A percentile compares a stretch with the other conserved stretches of the same genome.
Conservation (phyloP, 2,888 invertebrate species). For the Dolichopus griseipennis region DNA sequence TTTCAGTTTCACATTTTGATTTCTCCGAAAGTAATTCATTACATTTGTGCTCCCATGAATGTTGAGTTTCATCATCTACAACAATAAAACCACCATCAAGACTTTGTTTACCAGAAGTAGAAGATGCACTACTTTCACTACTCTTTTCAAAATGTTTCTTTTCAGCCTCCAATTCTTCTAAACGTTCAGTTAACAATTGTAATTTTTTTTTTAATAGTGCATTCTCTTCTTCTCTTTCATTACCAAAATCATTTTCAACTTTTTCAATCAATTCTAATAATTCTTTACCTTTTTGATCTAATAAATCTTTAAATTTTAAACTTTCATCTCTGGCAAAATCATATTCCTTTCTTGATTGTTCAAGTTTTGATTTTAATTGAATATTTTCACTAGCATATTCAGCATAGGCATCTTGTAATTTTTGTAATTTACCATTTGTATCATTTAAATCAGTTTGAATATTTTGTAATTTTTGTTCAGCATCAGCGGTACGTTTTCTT, state of each 20-base stretch:
- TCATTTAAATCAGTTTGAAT: constrained; percentile 30
- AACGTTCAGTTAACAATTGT: constrained; percentile 26
- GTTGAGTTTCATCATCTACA: constrained; percentile 32
- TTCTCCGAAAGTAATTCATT: constrained; percentile 31
- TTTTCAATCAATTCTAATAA: constrained; percentile 33
- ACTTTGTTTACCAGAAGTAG: constrained; percentile 31
- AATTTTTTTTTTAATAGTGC: constrained; percentile 29
- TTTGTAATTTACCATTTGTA: constrained; percentile 27
- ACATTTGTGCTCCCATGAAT: constrained; percentile 28
- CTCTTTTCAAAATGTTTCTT: constrained; percentile 20
- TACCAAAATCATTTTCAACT: constrained; percentile 28
- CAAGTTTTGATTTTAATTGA: constrained; percentile 29
- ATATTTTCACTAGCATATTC: constrained; percentile 24
- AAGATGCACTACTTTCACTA: constrained; percentile 15
- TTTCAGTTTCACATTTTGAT: constrained; percentile 19
- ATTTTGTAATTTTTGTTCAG: constrained; percentile 29
- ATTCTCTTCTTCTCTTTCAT: constrained; percentile 31
- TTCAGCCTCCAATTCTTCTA: constrained; percentile 31
- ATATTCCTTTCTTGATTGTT: constrained; percentile 30
- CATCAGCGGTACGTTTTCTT: constrained; percentile 25
- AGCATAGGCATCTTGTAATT: constrained; percentile 24
- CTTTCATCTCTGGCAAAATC: constrained; percentile 29
- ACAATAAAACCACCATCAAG: constrained; percentile 37
- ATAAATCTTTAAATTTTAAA: constrained; percentile 30
- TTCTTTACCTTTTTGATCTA: constrained; percentile 33